phyloP scores from a whole-genome alignment of 2,113 vertebrate genomes.

The Suncus etruscus region DNA sequence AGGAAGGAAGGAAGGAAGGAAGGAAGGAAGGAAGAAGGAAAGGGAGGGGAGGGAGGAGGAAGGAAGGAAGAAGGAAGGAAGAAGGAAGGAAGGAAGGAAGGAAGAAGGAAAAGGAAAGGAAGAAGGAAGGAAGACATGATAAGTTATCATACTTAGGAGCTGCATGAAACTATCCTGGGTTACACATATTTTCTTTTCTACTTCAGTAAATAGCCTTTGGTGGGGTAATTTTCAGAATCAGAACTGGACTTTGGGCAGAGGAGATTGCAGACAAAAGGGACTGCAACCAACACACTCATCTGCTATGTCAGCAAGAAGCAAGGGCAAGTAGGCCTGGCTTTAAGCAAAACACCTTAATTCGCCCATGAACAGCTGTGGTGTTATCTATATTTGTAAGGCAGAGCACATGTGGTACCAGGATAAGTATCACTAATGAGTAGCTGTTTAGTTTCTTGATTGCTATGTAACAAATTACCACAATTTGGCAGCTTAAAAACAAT shows the following conservation, averaged over 20 bases:
- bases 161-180: neutral
- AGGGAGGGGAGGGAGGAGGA: too few species aligned
- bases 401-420: neutral
- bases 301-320: neutral
- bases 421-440: neutral
- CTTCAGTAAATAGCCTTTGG: neutral
- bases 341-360: neutral
- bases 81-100: too few species aligned
- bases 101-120: too few species aligned
- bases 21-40: too few species aligned
- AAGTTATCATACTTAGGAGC: too few species aligned
- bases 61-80: too few species aligned
- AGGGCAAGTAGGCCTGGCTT: neutral
- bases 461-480: neutral
- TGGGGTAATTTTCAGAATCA: slow-evolving; percentile 11
- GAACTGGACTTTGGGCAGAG: neutral
- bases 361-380: neutral
- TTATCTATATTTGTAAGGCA: neutral
- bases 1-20: too few species aligned
- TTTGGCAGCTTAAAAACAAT: slow-evolving; percentile 28
- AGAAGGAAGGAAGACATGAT: too few species aligned
- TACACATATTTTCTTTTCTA: neutral
- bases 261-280: neutral
- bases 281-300: slow-evolving; percentile 26
- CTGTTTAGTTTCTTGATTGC: neutral